Conservation (phyloP, 2,113 vertebrate species). For the Caretta caretta region DNA sequence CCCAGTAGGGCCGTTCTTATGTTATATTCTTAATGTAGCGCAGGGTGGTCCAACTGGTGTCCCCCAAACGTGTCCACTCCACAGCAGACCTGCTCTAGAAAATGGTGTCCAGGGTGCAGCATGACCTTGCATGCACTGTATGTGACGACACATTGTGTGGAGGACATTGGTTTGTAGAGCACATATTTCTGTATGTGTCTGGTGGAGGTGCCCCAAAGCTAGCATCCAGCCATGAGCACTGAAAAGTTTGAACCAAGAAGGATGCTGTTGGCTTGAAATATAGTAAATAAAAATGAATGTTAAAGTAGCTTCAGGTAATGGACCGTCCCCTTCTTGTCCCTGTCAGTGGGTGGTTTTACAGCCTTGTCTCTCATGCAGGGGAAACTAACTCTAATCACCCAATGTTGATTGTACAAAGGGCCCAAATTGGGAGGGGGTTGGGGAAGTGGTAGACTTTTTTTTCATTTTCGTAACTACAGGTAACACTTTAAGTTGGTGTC, state of each 20-base stretch:
- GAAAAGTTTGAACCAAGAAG: neutral
- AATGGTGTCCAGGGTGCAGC: neutral
- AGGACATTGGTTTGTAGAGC: neutral
- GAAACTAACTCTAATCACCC: neutral
- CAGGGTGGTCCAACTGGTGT: neutral
- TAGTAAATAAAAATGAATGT: neutral
- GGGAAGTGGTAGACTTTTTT: too few species aligned
- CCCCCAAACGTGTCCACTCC: too few species aligned
- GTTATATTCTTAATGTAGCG: too few species aligned
- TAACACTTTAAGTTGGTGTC: neutral
- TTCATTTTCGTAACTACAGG: neutral
- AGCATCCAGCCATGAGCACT: neutral
- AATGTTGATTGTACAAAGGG: too few species aligned
- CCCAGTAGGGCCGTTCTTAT: too few species aligned
- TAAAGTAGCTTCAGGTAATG: neutral
- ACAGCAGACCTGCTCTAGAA: neutral
- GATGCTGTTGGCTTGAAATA: neutral
- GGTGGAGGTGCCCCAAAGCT: neutral
- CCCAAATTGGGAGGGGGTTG: too few species aligned
- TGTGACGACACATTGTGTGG: too few species aligned
- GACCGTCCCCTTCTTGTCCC: neutral
- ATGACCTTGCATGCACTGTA: too few species aligned
- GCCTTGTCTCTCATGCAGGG: neutral
- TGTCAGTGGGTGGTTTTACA: neutral
- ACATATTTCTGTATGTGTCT: neutral